These are phyloP conservation scores for Probaryconus sp. DNA, from an alignment of 1,140 invertebrate species.

Conservation along the genomic window DNA sequence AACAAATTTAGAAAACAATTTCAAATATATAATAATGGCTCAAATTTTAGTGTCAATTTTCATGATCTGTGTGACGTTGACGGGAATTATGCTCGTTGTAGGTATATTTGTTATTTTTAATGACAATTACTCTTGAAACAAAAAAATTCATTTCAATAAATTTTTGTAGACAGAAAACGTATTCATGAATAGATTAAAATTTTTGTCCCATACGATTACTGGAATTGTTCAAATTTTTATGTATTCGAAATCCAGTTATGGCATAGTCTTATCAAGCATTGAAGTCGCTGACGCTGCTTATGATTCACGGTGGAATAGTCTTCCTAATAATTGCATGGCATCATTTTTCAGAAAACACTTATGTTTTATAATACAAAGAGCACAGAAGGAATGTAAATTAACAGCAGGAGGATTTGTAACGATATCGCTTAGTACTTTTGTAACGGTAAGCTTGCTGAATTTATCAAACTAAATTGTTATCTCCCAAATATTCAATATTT, in stretches of 20 bases:
- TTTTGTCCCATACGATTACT: constrained; percentile 26
- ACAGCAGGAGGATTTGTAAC: constrained; percentile 43
- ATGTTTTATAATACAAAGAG: constrained; percentile 30
- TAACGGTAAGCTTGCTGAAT: constrained; percentile 24
- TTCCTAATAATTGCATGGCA: constrained; percentile 25
- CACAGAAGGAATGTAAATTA: constrained; percentile 33
- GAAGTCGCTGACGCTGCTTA: constrained; percentile 35
- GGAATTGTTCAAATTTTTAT: constrained; percentile 24
- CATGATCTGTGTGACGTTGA: constrained; percentile 44
- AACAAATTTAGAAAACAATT: constrained; percentile 27
- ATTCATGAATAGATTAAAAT: constrained; percentile 33
- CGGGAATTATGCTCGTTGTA: constrained; percentile 39
- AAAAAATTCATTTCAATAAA: too few species aligned
- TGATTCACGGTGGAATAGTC: constrained; percentile 32
- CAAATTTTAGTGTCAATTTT: constrained; percentile 47
- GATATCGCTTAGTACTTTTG: constrained; percentile 41
- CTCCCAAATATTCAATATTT: too few species aligned
- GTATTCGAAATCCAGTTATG: constrained; percentile 34
- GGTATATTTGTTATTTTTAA: too few species aligned
- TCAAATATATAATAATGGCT: constrained; percentile 37
- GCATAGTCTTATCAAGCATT: constrained; percentile 23
- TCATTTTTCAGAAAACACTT: constrained; percentile 16
- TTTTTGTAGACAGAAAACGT: constrained; percentile 8
- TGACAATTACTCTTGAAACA: too few species aligned
- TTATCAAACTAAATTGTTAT: too few species aligned